These are phyloP conservation scores for Hyphantria cunea DNA, from an alignment of 1,140 invertebrate species.

Conservation along the genomic window DNA sequence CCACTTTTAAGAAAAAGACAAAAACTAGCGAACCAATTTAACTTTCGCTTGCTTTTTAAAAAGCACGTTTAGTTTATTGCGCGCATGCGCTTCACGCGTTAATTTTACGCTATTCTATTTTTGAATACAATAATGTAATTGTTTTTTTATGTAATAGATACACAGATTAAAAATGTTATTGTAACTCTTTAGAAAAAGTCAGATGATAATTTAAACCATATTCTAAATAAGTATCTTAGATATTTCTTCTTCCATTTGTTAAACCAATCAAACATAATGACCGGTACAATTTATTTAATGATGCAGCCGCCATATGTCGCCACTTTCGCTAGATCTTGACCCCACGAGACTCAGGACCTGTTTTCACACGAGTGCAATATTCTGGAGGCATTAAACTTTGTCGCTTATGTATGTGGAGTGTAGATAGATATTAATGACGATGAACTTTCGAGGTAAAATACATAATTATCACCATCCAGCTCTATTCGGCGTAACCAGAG, in stretches of 20 bases:
- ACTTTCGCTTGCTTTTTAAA: conserved; percentile 10
- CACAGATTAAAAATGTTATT: conserved; percentile 15
- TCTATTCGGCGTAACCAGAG: too few species aligned
- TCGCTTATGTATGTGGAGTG: not conserved
- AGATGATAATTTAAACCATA: too few species aligned
- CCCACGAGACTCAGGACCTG: conserved; percentile 12
- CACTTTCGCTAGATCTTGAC: conserved; percentile 27
- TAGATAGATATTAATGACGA: not conserved
- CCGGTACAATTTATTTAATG: conserved; percentile 6
- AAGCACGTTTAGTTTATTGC: not conserved
- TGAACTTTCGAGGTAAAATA: not conserved
- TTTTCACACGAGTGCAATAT: conserved; percentile 7
- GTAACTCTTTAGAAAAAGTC: not conserved
- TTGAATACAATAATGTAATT: conserved; percentile 2
- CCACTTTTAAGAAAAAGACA: not conserved
- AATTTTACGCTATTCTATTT: conserved; percentile 11
- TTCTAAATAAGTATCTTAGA: too few species aligned
- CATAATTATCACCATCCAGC: not conserved
- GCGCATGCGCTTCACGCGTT: not conserved
- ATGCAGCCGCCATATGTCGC: conserved; percentile 3
- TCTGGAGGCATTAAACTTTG: conserved; percentile 12
- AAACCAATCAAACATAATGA: too few species aligned
- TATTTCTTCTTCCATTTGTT: too few species aligned
- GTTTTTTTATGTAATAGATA: conserved; percentile 16
- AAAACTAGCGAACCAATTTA: not conserved